Percentiles rank a stretch among this genome's conserved stretches.
Evolutionary conservation across 2,113 vertebrate species (phyloP).

Genomic region (Poecilia latipinna): DNA sequence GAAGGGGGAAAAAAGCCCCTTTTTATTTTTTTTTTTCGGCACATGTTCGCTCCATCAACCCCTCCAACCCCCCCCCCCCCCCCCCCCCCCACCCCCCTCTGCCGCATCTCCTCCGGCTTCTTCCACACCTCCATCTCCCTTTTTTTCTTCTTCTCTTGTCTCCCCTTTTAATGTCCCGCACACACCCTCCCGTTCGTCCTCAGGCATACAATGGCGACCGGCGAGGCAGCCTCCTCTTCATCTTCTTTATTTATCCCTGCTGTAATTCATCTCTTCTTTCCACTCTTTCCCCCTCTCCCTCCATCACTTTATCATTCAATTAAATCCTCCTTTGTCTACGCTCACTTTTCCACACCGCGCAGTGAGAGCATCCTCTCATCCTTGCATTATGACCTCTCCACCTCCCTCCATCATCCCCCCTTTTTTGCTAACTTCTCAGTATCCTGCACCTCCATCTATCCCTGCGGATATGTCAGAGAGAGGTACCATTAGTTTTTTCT

Average conservation of each 20-base stretch:
- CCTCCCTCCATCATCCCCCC: constrained; percentile 18
- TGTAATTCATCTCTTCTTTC: constrained; percentile 63
- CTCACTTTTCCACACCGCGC: constrained; percentile 22
- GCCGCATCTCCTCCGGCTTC: constrained; percentile 35
- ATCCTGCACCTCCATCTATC: constrained; percentile 39
- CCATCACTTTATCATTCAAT: constrained; percentile 73
- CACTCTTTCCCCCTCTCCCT: constrained; percentile 37
- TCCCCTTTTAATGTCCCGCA: constrained; percentile 57
- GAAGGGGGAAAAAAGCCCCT: background rate
- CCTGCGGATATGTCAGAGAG: constrained; percentile 49
- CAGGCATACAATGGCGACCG: constrained; percentile 61
- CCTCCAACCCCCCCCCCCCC: background rate
- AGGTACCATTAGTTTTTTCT: constrained; percentile 42
- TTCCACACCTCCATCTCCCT: constrained; percentile 30
- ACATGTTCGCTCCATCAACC: constrained; percentile 26
- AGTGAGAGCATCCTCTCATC: constrained; percentile 20
- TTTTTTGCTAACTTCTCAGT: constrained; percentile 39
- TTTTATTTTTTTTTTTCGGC: background rate
- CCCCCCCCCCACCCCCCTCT: constrained; percentile 10
- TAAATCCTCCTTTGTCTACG: constrained; percentile 67
- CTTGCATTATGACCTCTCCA: constrained; percentile 34
- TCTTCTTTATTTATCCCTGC: constrained; percentile 70
- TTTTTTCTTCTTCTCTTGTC: constrained; percentile 29
- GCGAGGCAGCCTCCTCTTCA: constrained; percentile 39
- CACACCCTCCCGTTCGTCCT: constrained; percentile 59